Evolutionary conservation across 1,140 invertebrate species (phyloP), one percentile per base, ranked within the genome.

Genomic region (Melitaea cinxia): DNA sequence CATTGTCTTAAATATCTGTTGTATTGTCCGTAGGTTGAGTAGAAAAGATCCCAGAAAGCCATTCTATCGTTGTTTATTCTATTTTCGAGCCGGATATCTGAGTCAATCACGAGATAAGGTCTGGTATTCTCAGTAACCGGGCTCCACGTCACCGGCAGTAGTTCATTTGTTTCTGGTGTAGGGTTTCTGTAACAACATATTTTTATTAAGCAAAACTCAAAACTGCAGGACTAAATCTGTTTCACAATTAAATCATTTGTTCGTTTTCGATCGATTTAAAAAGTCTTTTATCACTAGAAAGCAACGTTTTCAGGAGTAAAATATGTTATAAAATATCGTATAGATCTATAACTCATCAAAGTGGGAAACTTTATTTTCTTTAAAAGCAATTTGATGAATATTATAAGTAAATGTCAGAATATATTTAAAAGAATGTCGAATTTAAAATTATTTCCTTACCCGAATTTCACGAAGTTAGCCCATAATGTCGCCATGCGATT

Each of bases 21-120:
- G 28, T 79, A 73, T 50, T 70, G 72, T 19, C 78, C 83, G 23
- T 86, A 88, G 7, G 72, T 61, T 12, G 67, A 68, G 39, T 84
- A 83, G 50, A 88, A 90, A 1, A 90, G 78, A 39, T 90, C 85
- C 88, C 88, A 90, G 45, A 85, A 88, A 4, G 85, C 85, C 81
- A 84, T 84, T 15, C 88, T 73, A 10, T 86, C 73, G 15, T 82
- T 77, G 53, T 75, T 71, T 4, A 85, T 73, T 56, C 88, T 72
- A 28, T 70, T 61, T 19, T 80, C 74, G 33, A 88, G 61, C 4
- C 56, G 54, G 4, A 89, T 56, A 15, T 86, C 69, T 1, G 72
- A 67, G 55, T 86, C 85, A 4, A 90, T 85, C 0, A 80, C 70
- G 24, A 89, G 33, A 12, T 81, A 85, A 0, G 86, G 85, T 53